Percentiles rank a stretch among this genome's conserved stretches.
Evolutionary conservation across 1,140 invertebrate species (phyloP).

Genomic region (Diorhabda sublineata): DNA sequence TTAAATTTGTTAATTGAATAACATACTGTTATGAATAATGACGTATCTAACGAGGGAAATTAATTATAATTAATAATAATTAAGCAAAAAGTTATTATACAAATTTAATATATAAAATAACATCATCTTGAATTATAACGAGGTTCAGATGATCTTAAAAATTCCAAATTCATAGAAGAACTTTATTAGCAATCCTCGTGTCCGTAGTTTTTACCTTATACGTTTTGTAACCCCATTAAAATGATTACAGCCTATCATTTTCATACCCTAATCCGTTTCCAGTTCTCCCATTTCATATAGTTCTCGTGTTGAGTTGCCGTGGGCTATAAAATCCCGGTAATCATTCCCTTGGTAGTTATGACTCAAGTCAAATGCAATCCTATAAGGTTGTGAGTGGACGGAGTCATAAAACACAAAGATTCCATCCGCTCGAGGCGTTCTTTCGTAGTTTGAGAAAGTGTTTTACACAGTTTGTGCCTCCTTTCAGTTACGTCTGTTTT

Average conservation of each 20-base stretch:
- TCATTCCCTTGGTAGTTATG: slow-evolving; percentile 33
- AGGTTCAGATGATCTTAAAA: background rate
- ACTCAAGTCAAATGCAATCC: slow-evolving; percentile 31
- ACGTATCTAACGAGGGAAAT: too few species aligned
- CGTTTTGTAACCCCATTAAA: slow-evolving; percentile 1
- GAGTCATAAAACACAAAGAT: slow-evolving; percentile 30
- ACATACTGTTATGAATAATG: too few species aligned
- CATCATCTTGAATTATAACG: too few species aligned
- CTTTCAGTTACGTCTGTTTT: background rate
- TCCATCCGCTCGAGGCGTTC: slow-evolving; percentile 24
- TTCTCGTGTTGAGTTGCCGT: slow-evolving; percentile 5
- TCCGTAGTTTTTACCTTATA: background rate
- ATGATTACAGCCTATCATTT: background rate
- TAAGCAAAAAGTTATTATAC: too few species aligned
- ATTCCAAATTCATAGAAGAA: slow-evolving; percentile 3
- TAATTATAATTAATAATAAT: too few species aligned
- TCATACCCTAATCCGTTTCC: background rate
- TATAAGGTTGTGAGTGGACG: slow-evolving; percentile 28
- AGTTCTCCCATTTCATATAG: background rate
- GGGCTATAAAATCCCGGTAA: slow-evolving; percentile 31
- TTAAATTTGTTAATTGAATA: too few species aligned
- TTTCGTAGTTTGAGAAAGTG: slow-evolving; percentile 4
- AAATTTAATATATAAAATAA: too few species aligned
- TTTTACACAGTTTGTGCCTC: background rate
- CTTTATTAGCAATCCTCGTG: background rate